Evolutionary conservation across 2,113 vertebrate genomes (phyloP), one percentile per base, ranked within the genome.

Genomic region (Pituophis catenifer): DNA sequence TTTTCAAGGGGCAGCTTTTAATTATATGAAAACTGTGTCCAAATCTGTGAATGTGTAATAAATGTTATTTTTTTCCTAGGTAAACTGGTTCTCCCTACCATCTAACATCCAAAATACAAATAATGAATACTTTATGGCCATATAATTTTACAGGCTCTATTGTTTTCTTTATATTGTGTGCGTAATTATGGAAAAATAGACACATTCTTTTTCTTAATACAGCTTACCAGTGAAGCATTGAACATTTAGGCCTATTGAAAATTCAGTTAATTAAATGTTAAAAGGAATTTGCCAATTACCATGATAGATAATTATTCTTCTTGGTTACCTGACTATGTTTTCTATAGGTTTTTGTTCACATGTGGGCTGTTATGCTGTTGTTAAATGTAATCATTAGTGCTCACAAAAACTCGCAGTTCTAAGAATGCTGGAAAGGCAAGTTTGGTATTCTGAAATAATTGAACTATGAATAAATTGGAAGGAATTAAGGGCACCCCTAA

Each of bases 251-350:
- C 89, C 92, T 91, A 97, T 95, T 97, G 97, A 96, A 96, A 97
- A 97, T 97, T 97, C 97, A 96, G 94, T 93, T 98, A 97, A 98
- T 97, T 97, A 97, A 98, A 98, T 97, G 97, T 98, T 97, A 97
- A 98, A 96, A 94, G 95, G 89, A 94, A 97, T 93, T 97, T 97
- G 94, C 96, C 96, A 97, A 97, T 97, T 98, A 98, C 95, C 94
- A 95, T 97, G 95, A 97, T 97, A 97, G 96, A 96, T 97, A 97
- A 97, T 97, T 96, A 94, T 96, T 95, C 95, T 97, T 96, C 96
- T 97, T 97, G 96, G 96, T 95, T 97, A 97, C 93, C 94, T 96
- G 96, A 97, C 96, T 96, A 95, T 95, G 90, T 94, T 96, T 95
- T 94, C 94, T 92, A 95, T 97, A 97, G 96, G 95, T 96, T 94